Evolutionary conservation across 2,888 invertebrate genomes (phyloP).

Genomic region (Amphipoea lucens): DNA sequence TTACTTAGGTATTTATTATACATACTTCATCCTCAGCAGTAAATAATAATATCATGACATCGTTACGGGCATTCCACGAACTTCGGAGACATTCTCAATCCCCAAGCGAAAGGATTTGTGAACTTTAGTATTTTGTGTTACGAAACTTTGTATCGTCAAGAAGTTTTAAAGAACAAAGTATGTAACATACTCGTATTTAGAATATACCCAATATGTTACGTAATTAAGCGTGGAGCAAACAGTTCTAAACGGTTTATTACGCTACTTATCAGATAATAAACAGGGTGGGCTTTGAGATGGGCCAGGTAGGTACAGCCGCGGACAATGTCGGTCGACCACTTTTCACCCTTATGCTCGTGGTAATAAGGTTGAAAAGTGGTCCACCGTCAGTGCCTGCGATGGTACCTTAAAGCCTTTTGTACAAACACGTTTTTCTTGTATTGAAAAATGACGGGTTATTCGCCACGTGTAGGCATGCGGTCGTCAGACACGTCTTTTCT

Average conservation of each 20-base stretch:
- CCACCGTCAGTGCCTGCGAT: no score
- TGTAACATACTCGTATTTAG: conserved; percentile 36
- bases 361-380: no score
- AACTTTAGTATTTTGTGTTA: conserved; percentile 31
- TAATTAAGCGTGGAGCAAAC: conserved; percentile 36
- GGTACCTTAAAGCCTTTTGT: neutral
- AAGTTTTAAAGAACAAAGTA: conserved; percentile 41
- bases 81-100: conserved; percentile 22
- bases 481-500: no score
- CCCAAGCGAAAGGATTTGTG: conserved; percentile 29
- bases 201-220: conserved; percentile 24
- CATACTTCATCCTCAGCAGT: neutral
- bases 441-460: no score
- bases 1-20: neutral
- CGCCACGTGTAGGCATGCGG: no score
- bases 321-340: no score
- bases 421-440: no score
- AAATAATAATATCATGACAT: conserved; percentile 9
- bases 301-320: neutral
- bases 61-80: neutral
- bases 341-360: no score
- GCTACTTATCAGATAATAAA: conserved; percentile 3
- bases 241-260: conserved; percentile 25
- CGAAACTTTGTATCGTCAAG: conserved; percentile 31
- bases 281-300: neutral